These are phyloP conservation scores for Onychorhynchus coronatus DNA, from an alignment of 2,113 vertebrate species.

Conservation along the genomic window DNA sequence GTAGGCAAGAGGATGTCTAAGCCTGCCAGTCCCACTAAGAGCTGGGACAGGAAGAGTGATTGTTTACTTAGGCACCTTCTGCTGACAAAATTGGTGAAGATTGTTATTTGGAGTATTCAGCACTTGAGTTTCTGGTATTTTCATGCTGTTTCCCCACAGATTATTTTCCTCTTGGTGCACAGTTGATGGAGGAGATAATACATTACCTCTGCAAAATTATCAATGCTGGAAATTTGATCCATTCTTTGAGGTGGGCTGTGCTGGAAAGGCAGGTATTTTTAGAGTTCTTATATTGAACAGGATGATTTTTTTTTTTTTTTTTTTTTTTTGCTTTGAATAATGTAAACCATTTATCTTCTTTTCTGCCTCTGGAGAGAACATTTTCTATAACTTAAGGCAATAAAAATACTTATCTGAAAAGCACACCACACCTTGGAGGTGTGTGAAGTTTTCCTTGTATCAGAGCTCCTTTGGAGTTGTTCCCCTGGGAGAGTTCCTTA, in stretches of 20 bases:
- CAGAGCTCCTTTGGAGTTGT: not conserved
- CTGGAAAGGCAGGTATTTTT: not conserved
- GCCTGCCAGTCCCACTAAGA: not conserved
- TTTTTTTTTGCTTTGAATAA: not conserved
- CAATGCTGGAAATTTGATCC: not conserved
- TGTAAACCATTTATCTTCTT: not conserved
- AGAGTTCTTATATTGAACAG: not conserved
- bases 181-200: not conserved
- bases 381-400: conserved; percentile 1
- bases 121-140: not conserved
- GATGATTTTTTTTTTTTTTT: not conserved
- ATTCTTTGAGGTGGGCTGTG: not conserved
- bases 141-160: not conserved
- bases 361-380: not conserved
- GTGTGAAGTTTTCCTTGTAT: not conserved
- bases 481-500: not conserved
- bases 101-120: not conserved
- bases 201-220: not conserved
- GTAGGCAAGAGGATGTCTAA: not conserved
- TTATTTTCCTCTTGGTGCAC: not conserved
- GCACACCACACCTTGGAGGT: not conserved
- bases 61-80: not conserved
- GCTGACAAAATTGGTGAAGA: not conserved
- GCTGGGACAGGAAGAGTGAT: not conserved
- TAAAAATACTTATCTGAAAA: conserved; percentile 8